Conservation (phyloP, 2,113 vertebrate species). For the Phylloscopus whistleri region DNA sequence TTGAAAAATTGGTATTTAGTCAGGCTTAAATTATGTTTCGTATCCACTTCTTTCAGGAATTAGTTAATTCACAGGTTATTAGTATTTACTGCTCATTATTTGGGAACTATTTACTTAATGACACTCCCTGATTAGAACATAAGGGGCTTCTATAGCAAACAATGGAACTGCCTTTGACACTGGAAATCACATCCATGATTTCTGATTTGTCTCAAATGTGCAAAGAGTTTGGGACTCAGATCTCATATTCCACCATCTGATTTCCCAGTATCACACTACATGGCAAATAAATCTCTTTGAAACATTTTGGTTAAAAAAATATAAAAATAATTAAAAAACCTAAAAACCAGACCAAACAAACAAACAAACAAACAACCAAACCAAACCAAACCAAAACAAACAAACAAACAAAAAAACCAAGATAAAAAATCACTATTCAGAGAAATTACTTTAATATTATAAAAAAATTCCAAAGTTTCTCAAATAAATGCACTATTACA, state of each 20-base stretch:
- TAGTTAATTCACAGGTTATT: neutral
- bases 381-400: too few relatives aligned
- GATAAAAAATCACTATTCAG: neutral
- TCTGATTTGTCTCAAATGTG: neutral
- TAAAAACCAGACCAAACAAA: too few relatives aligned
- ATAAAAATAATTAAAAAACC: rapidly evolving
- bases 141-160: too few relatives aligned
- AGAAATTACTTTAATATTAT: neutral
- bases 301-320: neutral
- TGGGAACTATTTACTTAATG: neutral
- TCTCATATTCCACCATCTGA: neutral
- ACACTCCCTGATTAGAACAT: neutral
- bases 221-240: neutral
- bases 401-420: too few relatives aligned
- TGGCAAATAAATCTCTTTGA: neutral
- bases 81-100: neutral
- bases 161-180: neutral
- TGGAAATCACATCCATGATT: neutral
- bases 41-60: neutral
- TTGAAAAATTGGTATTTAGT: neutral
- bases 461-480: neutral
- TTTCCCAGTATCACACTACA: neutral
- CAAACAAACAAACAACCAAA: too few relatives aligned
- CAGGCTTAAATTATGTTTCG: neutral
- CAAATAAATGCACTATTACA: neutral